Base-by-base conservation (phyloP, 2,113 vertebrate species). In the Dascyllus trimaculatus region DNA sequence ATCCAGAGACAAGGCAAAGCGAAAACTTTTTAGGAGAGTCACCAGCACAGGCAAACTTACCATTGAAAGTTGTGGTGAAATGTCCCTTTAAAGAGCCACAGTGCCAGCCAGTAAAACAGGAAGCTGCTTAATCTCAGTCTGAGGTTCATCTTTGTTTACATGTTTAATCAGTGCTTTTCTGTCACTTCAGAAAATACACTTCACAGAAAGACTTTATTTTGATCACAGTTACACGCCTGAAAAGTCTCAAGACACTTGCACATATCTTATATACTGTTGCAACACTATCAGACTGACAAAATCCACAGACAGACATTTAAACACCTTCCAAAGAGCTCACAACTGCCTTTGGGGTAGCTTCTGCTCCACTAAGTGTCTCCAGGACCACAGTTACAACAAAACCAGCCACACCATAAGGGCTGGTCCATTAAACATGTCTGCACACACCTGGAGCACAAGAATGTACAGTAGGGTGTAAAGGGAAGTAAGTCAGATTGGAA, bases 61-160 rank as follows among this genome's bases (percentile, higher is more conserved):
- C 19, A 29, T 29, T 35, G 35, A 6, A 40, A 45, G 52, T 51
- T 43, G 22, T 32, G 51, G 11, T 73, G 46, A 64, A 59, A 40
- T 53, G 25, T 62, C 25, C 18, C 48, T 74, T 65, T 74, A 77
- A 71, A 24, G 18, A 58, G 52, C 56, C 35, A 54, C 17, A 32
- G 64, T 59, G 26, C 46, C 60, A 68, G 70, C 71, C 67, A 78
- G 58, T 68, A 61, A 56, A 63, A 62, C 77, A 81, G 77, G 51
- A 61, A 58, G 35, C 53, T 86, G 57, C 48, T n/a, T 72, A 71
- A 84, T 85, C 68, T 32, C 40, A 61, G 2, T 49, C n/a, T 2
- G 1, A 19, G 14, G 21, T 64, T 11, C 22, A 40, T 7, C 24
- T 59, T 57, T 38, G 19, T 21, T 60, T 14, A 8, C 10, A 8